Evolutionary conservation across 2,888 invertebrate genomes (phyloP), one percentile per base, ranked within the genome.

Genomic region (Rhingia rostrata): DNA sequence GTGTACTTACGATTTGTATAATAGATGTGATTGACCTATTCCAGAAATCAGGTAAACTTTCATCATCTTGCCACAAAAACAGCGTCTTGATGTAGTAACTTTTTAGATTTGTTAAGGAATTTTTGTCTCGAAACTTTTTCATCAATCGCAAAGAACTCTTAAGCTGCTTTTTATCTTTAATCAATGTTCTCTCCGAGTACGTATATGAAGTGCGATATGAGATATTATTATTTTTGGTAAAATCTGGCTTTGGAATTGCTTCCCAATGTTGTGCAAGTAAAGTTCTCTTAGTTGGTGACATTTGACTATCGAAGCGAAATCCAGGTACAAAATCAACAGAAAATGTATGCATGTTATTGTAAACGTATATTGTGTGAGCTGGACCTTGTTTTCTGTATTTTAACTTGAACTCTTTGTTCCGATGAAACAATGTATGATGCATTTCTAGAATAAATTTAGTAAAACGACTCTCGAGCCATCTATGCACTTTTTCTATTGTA

Each of bases 61-160:
- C 64, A 14, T 41, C 35, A 14, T 63, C 39, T 6, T 41, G 32
- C 74, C 74, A 75, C 6, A 75, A 10, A 60, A 75, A 75, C 9
- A 75, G 7, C 6, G 75, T 75, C n/a, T 75, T 75, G 10, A 75
- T 75, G 10, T 67, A 67, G 56, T 67, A 75, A 10, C 66, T 67
- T 12, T 67, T 75, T 30, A 75, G 56, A 39, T 67, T 22, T 14
- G 14, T 49, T 56, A 72, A 43, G n/a, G 56, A 14, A 4, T 56
- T 12, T 0, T 10, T 33, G 6, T 79, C 64, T 4, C 78, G 56
- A 37, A 39, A 79, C 22, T 72, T 79, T 4, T 72, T 72, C 43
- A 79, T n/a, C 0, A 79, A 9, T 6, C 45, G 39, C 6, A 79
- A 2, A 7, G 47, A 49, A 39, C 58, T 56, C 10, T 64, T 64